These are phyloP conservation scores for Nannoperca obscura DNA, from an alignment of 2,797 vertebrate species.

Conservation along the genomic window DNA sequence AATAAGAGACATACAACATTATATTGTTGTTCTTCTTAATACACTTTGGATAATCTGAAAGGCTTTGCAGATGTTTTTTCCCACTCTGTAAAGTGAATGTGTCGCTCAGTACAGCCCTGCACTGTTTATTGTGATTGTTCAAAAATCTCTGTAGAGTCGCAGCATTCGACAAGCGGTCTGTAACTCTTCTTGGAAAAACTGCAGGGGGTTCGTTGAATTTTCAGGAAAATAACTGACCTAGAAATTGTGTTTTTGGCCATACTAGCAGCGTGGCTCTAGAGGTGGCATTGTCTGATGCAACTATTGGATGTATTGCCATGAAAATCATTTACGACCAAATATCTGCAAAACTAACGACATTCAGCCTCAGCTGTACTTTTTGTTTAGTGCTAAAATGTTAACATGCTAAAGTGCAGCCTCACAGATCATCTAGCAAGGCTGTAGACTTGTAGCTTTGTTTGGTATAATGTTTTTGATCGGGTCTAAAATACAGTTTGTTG, in stretches of 20 bases:
- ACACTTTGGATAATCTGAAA: not conserved
- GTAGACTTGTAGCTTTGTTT: not conserved
- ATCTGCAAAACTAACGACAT: not conserved
- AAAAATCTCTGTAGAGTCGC: not conserved
- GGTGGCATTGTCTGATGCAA: not conserved
- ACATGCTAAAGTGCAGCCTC: too few species aligned
- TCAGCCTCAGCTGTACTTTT: not conserved
- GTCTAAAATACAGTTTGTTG: not conserved
- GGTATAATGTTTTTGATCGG: not conserved
- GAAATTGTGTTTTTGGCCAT: not conserved
- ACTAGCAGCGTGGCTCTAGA: not conserved
- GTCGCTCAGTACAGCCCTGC: not conserved
- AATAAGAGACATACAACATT: not conserved
- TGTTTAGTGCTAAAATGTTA: too few species aligned
- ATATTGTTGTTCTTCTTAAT: not conserved
- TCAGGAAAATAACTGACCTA: not conserved
- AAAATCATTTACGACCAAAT: too few species aligned
- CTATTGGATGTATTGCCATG: too few species aligned
- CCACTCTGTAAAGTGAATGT: not conserved
- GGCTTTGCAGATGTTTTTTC: not conserved
- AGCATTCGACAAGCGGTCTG: not conserved
- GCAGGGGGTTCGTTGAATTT: not conserved
- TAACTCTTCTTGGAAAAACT: constrained; percentile 1
- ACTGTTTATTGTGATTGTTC: not conserved
- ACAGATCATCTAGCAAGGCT: too few species aligned